Base-by-base conservation (phyloP, 2,888 invertebrate genomes). In the Leptodirus hochenwartii region DNA sequence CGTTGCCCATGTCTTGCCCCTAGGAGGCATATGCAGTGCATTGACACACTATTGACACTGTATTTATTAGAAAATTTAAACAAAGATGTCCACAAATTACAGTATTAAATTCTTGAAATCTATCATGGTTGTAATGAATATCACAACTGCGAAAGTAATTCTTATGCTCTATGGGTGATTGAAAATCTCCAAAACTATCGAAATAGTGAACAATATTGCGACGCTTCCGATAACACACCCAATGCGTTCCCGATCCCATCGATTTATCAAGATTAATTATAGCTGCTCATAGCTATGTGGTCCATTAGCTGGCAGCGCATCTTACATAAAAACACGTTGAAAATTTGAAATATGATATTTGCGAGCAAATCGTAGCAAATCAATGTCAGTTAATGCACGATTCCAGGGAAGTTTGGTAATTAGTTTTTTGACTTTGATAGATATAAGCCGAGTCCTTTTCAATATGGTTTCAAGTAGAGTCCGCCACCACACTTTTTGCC, bases 401-500 rank as follows among this genome's bases (percentile, higher is more conserved):
- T n/a, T n/a, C n/a, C 20, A 24, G 10, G 32, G 32, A 11, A 33
- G 30, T 14, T 10, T 4, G 4, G 25, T 30, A 16, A 22, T 17
- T 27, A 27, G 25, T 31, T 31, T 31, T n/a, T n/a, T n/a, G n/a
- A n/a, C n/a, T n/a, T n/a, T n/a, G n/a, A n/a, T n/a, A n/a, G n/a
- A 30, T 23, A 34, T 22, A 34, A 13, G 14, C 34, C 32, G 11
- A 23, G 22, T 15, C 31, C 34, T 31, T 27, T 31, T 6, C 22
- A 5, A n/a, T 32, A 34, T 4, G 27, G 31, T 31, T 28, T 32
- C n/a, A 31, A 22, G 32, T 29, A 31, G 9, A 34, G 25, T 12
- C 34, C 35, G 22, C 24, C 30, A 22, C 35, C 35, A 29, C n/a
- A n/a, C n/a, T n/a, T n/a, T n/a, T 34, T 33, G 4, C 51, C 49